Evolutionary conservation across 2,888 invertebrate species (phyloP).

Genomic region (Cheiracanthium punctorium): DNA sequence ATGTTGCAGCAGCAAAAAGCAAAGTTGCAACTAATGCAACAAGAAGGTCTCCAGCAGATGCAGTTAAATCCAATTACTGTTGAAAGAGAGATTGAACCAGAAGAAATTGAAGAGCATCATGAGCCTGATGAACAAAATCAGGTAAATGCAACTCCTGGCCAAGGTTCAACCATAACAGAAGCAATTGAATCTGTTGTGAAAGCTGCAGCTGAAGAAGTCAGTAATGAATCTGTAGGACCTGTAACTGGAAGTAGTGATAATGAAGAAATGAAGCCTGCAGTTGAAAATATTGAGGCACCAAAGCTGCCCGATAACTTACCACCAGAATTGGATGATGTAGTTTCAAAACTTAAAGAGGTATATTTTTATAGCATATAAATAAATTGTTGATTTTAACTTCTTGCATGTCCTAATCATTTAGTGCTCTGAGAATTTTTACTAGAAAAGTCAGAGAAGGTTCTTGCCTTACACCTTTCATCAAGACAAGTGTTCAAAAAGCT

Average conservation of each 20-base stretch:
- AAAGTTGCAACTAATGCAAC: constrained; percentile 66
- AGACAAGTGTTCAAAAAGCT: too few species aligned
- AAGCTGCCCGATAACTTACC: constrained; percentile 78
- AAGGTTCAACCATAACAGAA: constrained; percentile 46
- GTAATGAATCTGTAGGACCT: constrained; percentile 61
- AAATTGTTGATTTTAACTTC: too few species aligned
- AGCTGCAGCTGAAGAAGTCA: constrained; percentile 54
- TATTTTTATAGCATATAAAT: too few species aligned
- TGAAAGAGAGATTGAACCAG: constrained; percentile 53
- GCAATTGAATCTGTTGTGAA: constrained; percentile 66
- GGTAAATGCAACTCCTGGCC: constrained; percentile 3
- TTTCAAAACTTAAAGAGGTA: constrained; percentile 78
- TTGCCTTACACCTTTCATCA: too few species aligned
- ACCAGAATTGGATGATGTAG: constrained; percentile 77
- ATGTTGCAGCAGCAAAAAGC: constrained; percentile 74
- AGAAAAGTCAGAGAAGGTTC: too few species aligned
- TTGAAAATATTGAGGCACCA: constrained; percentile 63
- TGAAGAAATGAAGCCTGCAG: constrained; percentile 56
- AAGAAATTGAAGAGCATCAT: constrained; percentile 41
- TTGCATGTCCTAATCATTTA: too few species aligned
- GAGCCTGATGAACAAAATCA: neutral
- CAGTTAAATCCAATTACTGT: constrained; percentile 54
- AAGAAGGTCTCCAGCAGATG: constrained; percentile 50
- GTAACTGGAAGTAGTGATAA: constrained; percentile 71
- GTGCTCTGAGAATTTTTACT: too few species aligned